phyloP scores from a whole-genome alignment of 2,888 invertebrate genomes.

The Ectemnius continuus region DNA sequence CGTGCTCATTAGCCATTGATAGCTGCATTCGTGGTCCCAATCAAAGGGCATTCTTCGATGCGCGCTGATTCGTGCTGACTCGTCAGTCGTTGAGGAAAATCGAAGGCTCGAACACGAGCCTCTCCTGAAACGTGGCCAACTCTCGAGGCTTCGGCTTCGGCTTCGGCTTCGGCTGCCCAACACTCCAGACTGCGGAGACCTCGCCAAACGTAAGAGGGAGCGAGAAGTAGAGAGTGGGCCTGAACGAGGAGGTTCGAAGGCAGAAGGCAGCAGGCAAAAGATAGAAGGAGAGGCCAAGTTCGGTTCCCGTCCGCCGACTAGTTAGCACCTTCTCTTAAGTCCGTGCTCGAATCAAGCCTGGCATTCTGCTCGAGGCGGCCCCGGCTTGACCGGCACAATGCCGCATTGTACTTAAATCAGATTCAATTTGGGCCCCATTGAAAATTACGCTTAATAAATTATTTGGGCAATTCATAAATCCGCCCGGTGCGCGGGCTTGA shows the following conservation, averaged over 20 bases:
- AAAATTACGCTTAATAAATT: constrained; percentile 78
- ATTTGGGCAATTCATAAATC: constrained; percentile 78
- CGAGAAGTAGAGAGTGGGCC: constrained; percentile 13
- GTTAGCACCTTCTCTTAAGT: constrained; percentile 73
- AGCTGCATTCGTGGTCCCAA: constrained; percentile 61
- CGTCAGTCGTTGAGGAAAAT: constrained; percentile 61
- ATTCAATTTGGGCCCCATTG: constrained; percentile 78
- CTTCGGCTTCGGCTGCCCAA: constrained; percentile 7
- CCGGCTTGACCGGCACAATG: constrained; percentile 68
- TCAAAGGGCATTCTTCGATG: constrained; percentile 69
- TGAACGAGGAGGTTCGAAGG: constrained; percentile 3
- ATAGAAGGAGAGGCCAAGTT: constrained; percentile 41
- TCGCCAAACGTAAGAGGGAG: constrained; percentile 19
- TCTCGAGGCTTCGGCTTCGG: constrained; percentile 1
- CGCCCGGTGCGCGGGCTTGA: constrained; percentile 55
- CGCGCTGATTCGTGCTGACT: constrained; percentile 59
- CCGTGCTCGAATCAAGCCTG: constrained; percentile 71
- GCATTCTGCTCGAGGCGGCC: constrained; percentile 66
- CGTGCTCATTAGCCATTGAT: constrained; percentile 66
- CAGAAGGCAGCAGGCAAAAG: constrained; percentile 15
- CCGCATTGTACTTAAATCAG: constrained; percentile 78
- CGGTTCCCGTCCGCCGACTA: constrained; percentile 67
- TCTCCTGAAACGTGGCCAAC: constrained; percentile 17
- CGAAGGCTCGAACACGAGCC: constrained; percentile 52
- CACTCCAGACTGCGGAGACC: constrained; percentile 1